These are phyloP conservation scores for Laticauda colubrina DNA, from an alignment of 2,113 vertebrate genomes.

Conservation along the genomic window DNA sequence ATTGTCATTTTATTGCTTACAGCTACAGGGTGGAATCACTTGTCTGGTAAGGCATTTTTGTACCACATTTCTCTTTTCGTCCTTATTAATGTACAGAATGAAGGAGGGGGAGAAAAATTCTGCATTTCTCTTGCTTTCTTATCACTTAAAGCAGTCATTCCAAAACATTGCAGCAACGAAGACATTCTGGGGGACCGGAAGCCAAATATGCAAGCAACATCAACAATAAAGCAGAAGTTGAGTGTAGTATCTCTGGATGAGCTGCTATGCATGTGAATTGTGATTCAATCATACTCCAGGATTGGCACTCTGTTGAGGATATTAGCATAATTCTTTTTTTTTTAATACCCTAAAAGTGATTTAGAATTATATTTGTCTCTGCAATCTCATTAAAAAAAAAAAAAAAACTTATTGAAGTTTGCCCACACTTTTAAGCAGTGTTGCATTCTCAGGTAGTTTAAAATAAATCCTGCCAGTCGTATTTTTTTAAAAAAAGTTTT, in stretches of 20 bases:
- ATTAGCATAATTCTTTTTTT: background rate
- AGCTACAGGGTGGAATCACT: conserved; percentile 21
- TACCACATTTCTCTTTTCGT: conserved; percentile 21
- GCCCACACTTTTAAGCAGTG: background rate
- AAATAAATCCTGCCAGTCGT: background rate
- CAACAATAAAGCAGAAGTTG: background rate
- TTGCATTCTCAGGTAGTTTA: background rate
- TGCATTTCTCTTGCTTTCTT: conserved; percentile 31
- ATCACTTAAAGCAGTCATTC: conserved; percentile 4
- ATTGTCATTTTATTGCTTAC: conserved; percentile 52
- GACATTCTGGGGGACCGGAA: background rate
- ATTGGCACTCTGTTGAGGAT: background rate
- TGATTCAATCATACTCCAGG: too few relatives aligned
- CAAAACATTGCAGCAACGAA: background rate
- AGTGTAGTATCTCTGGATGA: background rate
- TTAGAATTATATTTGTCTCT: too few relatives aligned
- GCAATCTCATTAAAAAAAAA: background rate
- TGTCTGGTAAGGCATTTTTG: conserved; percentile 33
- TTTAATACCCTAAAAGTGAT: background rate
- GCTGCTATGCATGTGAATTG: too few relatives aligned
- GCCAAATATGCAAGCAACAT: too few relatives aligned
- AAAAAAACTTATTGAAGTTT: background rate
- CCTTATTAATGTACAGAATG: conserved; percentile 44
- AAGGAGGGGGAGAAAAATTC: background rate
- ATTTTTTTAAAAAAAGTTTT: background rate